Evolutionary conservation across 2,888 invertebrate species (phyloP), one percentile per base, ranked within the genome.

Genomic region (Deroplatys truncata): DNA sequence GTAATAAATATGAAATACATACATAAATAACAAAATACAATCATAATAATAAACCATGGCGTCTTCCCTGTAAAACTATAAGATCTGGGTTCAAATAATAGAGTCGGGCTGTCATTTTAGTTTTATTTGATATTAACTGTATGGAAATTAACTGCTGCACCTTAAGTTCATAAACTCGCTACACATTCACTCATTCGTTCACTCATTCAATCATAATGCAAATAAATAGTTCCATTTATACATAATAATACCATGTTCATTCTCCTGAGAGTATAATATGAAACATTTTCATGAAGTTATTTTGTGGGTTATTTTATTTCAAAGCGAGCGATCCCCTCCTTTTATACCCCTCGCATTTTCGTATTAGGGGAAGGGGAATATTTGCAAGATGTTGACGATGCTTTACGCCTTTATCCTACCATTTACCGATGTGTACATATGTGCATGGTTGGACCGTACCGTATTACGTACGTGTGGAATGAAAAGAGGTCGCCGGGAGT

Each of bases 341-440:
- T 31, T 35, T 35, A 16, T 31, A 15, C 31, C 10, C 13, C 31
- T 83, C 28, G 13, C 28, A 82, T 83, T 82, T 72, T 72, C 56
- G 20, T 72, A 20, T 72, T 20, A 25, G 56, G 1, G 56, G 56
- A 43, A 72, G 87, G 10, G 83, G 87, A 87, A 87, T 2, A 87
- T 87, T 87, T 87, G 35, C 43, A 87, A 87, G 83, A 87, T 83
- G 87, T 87, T 87, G 83, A 87, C 83, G 35, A 87, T 87, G 87
- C 87, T 82, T 87, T 87, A 35, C 43, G 83, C 35, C n/a, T 29
- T 87, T 82, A 87, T n/a, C 31, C 82, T 82, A 82, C 31, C 87
- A 82, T 29, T 15, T n/a, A 10, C 87, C 35, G 82, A 87, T 31
- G 87, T 35, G 82, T 35, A 82, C 87, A n/a, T 82, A 28, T 20